Percentiles rank a stretch among this genome's conserved stretches.
Conservation (phyloP, 2,797 vertebrate genomes). For the Tapirus indicus region DNA sequence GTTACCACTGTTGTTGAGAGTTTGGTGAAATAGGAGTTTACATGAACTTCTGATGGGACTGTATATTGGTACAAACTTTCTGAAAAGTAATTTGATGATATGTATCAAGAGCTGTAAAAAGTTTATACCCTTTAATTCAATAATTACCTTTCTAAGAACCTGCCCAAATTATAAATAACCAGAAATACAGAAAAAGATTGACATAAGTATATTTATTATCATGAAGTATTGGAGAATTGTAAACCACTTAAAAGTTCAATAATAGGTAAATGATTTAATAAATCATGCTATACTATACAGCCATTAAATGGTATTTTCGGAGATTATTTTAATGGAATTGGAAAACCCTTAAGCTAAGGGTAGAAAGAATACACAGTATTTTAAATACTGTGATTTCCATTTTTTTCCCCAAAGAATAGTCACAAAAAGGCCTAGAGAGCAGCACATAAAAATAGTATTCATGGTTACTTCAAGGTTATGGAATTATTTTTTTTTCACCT, state of each 20-base stretch:
- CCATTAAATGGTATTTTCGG: not conserved
- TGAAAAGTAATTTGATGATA: not conserved
- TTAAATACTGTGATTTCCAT: not conserved
- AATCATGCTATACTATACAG: not conserved
- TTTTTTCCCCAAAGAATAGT: not conserved
- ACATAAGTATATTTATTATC: not conserved
- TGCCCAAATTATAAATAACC: slow-evolving; percentile 40
- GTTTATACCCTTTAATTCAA: not conserved
- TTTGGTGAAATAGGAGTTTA: not conserved
- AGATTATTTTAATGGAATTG: slow-evolving; percentile 44
- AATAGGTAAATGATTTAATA: not conserved
- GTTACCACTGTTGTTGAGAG: not conserved
- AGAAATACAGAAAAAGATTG: not conserved
- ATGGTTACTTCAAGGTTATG: not conserved
- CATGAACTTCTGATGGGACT: not conserved
- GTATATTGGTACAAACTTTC: not conserved
- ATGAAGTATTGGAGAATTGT: not conserved
- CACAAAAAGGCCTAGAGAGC: not conserved
- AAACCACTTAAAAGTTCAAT: not conserved
- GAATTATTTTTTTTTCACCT: not conserved
- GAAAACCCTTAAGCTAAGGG: not conserved
- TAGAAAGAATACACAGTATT: not conserved
- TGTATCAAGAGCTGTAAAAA: not conserved
- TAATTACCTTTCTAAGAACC: slow-evolving; percentile 2
- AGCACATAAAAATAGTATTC: not conserved